These are phyloP conservation scores for Junco hyemalis DNA, from an alignment of 2,113 vertebrate genomes.

Conservation along the genomic window DNA sequence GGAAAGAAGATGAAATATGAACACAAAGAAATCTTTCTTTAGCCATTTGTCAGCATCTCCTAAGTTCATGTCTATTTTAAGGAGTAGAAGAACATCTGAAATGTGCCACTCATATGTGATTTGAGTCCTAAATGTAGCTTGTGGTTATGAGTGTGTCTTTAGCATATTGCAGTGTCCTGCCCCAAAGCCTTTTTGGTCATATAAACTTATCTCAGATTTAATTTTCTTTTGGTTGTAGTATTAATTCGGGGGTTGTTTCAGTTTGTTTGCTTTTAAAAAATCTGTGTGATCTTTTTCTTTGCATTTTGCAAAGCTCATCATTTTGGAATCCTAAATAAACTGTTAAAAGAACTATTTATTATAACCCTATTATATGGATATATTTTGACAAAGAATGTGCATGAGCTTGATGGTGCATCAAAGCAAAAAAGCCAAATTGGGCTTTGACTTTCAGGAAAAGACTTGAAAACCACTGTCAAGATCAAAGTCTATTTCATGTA, in stretches of 20 bases:
- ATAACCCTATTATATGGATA: not conserved
- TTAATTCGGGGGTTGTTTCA: not conserved
- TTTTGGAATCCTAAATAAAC: conserved; percentile 38
- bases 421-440: not conserved
- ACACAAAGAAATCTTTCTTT: conserved; percentile 4
- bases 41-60: not conserved
- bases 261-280: conserved; percentile 36
- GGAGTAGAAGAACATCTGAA: conserved; percentile 10
- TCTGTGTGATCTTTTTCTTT: conserved; percentile 17
- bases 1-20: not conserved
- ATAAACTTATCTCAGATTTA: not conserved
- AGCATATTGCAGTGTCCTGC: not conserved
- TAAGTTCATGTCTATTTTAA: conserved; percentile 18
- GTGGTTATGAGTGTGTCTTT: conserved; percentile 3
- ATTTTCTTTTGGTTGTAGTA: conserved; percentile 2
- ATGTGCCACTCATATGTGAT: conserved; percentile 8
- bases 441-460: conserved; percentile 15
- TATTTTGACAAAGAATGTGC: conserved; percentile 27
- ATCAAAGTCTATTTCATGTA: conserved; percentile 19
- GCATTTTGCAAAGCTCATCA: conserved; percentile 42
- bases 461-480: not conserved
- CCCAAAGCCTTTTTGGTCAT: not conserved
- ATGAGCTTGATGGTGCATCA: conserved; percentile 32
- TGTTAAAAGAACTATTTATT: conserved; percentile 56
- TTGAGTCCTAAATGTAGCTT: conserved; percentile 29